Evolutionary conservation across 2,888 invertebrate genomes (phyloP).

Genomic region (Sinelater perroti): DNA sequence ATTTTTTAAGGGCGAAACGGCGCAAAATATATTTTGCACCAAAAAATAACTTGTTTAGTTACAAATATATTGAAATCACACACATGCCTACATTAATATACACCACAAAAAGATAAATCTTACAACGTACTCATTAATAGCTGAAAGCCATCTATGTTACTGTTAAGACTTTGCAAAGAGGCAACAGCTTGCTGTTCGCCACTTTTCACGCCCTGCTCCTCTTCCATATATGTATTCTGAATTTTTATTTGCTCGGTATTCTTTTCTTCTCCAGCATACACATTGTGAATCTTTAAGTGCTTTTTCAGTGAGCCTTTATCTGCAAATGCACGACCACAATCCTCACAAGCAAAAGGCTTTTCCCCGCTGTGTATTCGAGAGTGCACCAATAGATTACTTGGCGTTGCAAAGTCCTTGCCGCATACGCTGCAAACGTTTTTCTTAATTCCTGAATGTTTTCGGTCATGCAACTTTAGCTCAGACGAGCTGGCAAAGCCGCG

Average conservation of each 20-base stretch:
- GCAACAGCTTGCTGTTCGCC: conserved; percentile 1
- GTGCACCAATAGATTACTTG: conserved; percentile 49
- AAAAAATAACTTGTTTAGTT: too few relatives aligned
- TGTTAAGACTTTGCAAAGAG: conserved; percentile 8
- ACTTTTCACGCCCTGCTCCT: too few relatives aligned
- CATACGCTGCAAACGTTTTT: conserved; percentile 47
- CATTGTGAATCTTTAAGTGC: conserved; percentile 41
- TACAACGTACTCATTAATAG: too few relatives aligned
- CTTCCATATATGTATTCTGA: too few relatives aligned
- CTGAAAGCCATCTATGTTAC: conserved; percentile 11
- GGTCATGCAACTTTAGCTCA: conserved; percentile 46
- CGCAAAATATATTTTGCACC: too few relatives aligned
- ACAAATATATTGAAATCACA: too few relatives aligned
- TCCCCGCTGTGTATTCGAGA: conserved; percentile 51
- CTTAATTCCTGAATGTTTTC: conserved; percentile 48
- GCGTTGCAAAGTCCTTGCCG: conserved; percentile 50
- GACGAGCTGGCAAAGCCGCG: conserved; percentile 46
- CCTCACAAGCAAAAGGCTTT: conserved; percentile 47
- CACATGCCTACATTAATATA: too few relatives aligned
- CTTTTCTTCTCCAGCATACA: neutral
- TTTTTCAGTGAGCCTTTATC: conserved; percentile 48
- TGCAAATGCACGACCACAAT: conserved; percentile 43
- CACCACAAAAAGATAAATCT: too few relatives aligned
- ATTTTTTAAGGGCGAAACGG: too few relatives aligned
- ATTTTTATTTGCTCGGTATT: neutral